Percentiles rank a stretch among this genome's conserved stretches.
phyloP scores from a whole-genome alignment of 1,140 invertebrate genomes.

The Drosophila orena region DNA sequence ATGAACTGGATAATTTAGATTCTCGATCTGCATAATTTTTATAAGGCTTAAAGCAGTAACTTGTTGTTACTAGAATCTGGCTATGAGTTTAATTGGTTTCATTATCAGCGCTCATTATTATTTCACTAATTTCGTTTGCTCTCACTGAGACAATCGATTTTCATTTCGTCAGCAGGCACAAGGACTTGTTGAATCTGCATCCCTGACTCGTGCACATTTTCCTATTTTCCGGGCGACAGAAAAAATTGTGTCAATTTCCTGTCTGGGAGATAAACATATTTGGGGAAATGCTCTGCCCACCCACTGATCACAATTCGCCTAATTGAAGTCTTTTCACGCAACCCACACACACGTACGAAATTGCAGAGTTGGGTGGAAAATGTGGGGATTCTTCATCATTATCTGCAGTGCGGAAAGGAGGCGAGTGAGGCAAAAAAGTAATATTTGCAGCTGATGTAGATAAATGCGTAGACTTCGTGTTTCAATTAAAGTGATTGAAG shows the following conservation, averaged over 20 bases:
- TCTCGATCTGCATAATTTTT: neutral
- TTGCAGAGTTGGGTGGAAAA: neutral
- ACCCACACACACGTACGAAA: slow-evolving; percentile 38
- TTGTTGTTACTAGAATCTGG: neutral
- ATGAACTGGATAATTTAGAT: slow-evolving; percentile 14
- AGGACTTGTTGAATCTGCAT: slow-evolving; percentile 62
- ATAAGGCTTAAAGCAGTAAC: neutral
- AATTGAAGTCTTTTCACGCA: slow-evolving; percentile 79
- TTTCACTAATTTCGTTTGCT: slow-evolving; percentile 20
- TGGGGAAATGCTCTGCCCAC: slow-evolving; percentile 30
- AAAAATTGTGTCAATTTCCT: slow-evolving; percentile 62
- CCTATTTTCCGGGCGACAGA: neutral
- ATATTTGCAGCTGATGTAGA: slow-evolving; percentile 82
- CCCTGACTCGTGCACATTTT: slow-evolving; percentile 7
- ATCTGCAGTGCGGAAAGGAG: slow-evolving; percentile 20
- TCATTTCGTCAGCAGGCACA: slow-evolving; percentile 2
- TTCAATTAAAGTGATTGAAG: slow-evolving; percentile 83
- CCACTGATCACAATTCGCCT: slow-evolving; percentile 60
- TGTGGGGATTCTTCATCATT: slow-evolving; percentile 41
- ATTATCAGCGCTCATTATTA: slow-evolving; percentile 29
- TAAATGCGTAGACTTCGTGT: slow-evolving; percentile 83
- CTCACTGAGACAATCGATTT: slow-evolving; percentile 28
- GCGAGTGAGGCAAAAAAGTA: slow-evolving; percentile 50
- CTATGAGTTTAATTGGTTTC: neutral
- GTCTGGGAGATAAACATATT: slow-evolving; percentile 43